phyloP scores from a whole-genome alignment of 2,113 vertebrate species.

The Thalassoma bifasciatum region DNA sequence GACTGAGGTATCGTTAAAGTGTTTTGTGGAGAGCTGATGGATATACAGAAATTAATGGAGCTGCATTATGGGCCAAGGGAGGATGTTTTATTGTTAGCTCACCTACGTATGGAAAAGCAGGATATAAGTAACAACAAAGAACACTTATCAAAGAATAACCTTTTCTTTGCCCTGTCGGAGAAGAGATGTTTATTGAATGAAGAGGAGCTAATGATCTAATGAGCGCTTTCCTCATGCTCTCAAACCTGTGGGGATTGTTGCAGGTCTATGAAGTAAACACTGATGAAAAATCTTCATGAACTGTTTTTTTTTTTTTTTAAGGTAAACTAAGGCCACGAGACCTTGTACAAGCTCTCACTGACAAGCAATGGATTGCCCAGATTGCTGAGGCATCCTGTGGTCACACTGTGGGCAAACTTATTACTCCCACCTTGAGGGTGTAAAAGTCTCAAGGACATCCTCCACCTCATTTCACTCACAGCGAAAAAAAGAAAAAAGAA shows the following conservation, averaged over 20 bases:
- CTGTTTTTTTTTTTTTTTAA: background rate
- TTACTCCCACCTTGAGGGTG: conserved; percentile 18
- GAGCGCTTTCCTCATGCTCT: background rate
- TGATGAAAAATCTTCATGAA: background rate
- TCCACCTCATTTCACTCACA: conserved; percentile 4
- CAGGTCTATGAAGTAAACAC: background rate
- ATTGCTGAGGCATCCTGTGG: conserved; percentile 50
- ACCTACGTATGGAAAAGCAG: too few relatives aligned
- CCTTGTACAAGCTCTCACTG: conserved; percentile 23
- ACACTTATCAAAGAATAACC: too few relatives aligned
- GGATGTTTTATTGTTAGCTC: too few relatives aligned
- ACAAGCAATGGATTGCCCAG: conserved; percentile 49
- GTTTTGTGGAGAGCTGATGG: background rate
- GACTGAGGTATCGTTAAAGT: background rate
- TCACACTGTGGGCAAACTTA: conserved; percentile 38
- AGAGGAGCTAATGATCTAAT: background rate
- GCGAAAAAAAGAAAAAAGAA: background rate
- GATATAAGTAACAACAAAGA: too few relatives aligned
- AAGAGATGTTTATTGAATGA: too few relatives aligned
- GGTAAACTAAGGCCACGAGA: conserved; percentile 25
- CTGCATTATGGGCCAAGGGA: background rate
- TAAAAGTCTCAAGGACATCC: conserved; percentile 24
- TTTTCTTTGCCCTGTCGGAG: too few relatives aligned
- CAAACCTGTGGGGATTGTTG: background rate
- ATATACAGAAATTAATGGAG: background rate